Evolutionary conservation across 2,888 invertebrate genomes (phyloP).

Genomic region (Onchidella celtica): DNA sequence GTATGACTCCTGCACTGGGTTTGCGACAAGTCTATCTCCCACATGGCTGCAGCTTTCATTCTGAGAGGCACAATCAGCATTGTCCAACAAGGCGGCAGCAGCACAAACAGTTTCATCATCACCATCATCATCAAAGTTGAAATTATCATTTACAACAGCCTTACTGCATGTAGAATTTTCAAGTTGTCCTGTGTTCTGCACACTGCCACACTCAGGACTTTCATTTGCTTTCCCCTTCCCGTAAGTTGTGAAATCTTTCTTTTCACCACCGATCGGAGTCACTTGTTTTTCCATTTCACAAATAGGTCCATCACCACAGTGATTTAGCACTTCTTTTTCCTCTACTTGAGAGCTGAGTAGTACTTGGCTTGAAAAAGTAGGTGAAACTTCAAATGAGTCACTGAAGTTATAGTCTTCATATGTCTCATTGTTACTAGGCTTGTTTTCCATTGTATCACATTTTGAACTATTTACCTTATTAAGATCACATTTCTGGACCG

Average conservation of each 20-base stretch:
- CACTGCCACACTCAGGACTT: no score
- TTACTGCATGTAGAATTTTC: neutral
- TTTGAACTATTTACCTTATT: neutral
- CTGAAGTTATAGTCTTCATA: neutral
- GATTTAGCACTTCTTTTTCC: neutral
- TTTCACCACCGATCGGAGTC: no score
- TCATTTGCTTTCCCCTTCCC: no score
- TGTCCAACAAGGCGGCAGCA: neutral
- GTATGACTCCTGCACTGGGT: no score
- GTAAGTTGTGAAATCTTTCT: neutral
- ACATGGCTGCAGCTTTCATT: neutral
- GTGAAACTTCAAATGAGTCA: slow-evolving; percentile 3
- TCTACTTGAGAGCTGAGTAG: neutral
- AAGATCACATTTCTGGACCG: no score
- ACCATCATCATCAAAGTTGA: slow-evolving; percentile 25
- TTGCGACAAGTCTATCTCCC: neutral
- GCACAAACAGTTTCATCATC: slow-evolving; percentile 31
- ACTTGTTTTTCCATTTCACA: no score
- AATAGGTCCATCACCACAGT: neutral
- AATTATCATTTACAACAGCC: neutral
- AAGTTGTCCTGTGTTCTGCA: neutral
- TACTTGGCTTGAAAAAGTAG: slow-evolving; percentile 37
- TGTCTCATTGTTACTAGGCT: neutral
- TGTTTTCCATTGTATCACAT: neutral
- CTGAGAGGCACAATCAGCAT: neutral